These are phyloP conservation scores for Aphis craccivora DNA, from an alignment of 1,140 invertebrate genomes.

Conservation along the genomic window DNA sequence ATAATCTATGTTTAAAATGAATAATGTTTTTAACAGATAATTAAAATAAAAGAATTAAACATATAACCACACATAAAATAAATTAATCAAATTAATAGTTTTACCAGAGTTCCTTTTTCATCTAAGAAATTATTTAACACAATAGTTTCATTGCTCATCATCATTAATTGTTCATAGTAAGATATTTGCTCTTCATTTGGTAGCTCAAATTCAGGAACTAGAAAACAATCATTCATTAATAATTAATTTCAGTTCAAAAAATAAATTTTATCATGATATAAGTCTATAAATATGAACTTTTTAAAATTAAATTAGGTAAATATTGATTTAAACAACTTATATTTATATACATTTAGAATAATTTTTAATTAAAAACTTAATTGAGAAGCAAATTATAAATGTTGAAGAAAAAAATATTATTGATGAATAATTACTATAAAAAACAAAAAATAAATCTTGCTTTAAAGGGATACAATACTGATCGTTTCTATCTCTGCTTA, in stretches of 20 bases:
- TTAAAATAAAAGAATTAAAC: not conserved
- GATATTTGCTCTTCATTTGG: constrained; percentile 56
- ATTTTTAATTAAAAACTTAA: not conserved
- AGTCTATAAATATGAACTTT: too few species aligned
- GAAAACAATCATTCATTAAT: not conserved
- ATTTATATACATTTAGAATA: not conserved
- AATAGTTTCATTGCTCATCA: constrained; percentile 51
- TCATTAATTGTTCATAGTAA: constrained; percentile 50
- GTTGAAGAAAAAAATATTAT: too few species aligned
- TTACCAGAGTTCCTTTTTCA: not conserved
- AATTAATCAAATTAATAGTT: not conserved
- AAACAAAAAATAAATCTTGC: not conserved
- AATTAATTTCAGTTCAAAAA: not conserved
- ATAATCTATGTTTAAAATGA: not conserved
- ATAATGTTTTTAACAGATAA: not conserved
- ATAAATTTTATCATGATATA: not conserved
- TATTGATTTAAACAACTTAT: not conserved
- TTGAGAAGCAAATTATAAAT: not conserved
- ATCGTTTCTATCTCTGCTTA: too few species aligned
- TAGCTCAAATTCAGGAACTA: constrained; percentile 41
- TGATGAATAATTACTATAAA: too few species aligned
- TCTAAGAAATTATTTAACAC: constrained; percentile 35
- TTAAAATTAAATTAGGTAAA: not conserved
- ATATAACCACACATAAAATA: not conserved
- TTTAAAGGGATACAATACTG: not conserved